Percentiles rank a stretch among this genome's conserved stretches.
Conservation (phyloP, 2,113 vertebrate species). For the Garra rufa region DNA sequence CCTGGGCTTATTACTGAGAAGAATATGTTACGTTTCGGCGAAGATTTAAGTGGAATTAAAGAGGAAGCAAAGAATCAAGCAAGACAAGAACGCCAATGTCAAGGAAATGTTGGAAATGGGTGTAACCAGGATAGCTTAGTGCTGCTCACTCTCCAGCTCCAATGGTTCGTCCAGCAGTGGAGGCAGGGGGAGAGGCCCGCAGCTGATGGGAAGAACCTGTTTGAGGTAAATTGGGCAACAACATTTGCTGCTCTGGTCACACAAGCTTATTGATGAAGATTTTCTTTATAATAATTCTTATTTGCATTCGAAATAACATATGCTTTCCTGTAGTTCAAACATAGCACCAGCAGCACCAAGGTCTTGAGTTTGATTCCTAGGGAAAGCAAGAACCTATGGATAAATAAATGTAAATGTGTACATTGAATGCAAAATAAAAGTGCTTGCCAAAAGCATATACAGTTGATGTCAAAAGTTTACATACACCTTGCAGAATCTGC, state of each 20-base stretch:
- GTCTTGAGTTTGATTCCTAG: background rate
- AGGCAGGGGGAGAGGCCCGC: slow-evolving; percentile 76
- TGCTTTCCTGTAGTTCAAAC: background rate
- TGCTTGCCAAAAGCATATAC: too few species aligned
- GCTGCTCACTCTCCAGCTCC: slow-evolving; percentile 87
- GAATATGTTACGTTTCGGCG: slow-evolving; percentile 3
- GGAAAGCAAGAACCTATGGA: background rate
- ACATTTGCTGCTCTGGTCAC: background rate
- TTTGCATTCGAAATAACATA: background rate
- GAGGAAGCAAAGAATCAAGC: slow-evolving; percentile 61
- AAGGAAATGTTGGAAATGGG: background rate
- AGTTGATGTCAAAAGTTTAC: too few species aligned
- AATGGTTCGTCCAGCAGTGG: slow-evolving; percentile 91
- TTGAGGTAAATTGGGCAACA: slow-evolving; percentile 75
- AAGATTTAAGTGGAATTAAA: slow-evolving; percentile 69
- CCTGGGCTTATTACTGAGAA: slow-evolving; percentile 37
- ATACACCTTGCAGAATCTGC: too few species aligned
- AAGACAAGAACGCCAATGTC: slow-evolving; percentile 3
- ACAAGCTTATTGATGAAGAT: background rate
- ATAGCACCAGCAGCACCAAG: background rate
- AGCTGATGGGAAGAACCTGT: slow-evolving; percentile 76
- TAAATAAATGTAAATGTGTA: background rate
- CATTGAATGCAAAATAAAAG: background rate
- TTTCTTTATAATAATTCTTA: background rate
- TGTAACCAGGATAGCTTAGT: slow-evolving; percentile 69